phyloP scores from a whole-genome alignment of 1,140 invertebrate species.

The Nymphalis io region DNA sequence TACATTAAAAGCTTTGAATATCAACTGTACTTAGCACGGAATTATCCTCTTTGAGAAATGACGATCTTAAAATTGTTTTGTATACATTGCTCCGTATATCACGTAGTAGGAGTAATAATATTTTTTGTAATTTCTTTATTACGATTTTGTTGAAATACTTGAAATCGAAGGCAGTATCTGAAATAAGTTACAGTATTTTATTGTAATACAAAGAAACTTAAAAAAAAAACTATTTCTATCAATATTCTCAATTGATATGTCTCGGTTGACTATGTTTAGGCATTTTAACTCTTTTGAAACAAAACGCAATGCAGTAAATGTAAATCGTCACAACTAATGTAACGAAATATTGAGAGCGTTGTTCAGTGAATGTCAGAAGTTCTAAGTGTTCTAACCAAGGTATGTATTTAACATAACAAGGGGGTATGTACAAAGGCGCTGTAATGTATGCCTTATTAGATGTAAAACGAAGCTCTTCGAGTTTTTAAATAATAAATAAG shows the following conservation, averaged over 20 bases:
- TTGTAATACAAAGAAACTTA: too few species aligned
- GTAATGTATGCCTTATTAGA: constrained; percentile 49
- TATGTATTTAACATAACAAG: constrained; percentile 68
- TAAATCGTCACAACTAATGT: constrained; percentile 1
- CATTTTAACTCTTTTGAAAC: not conserved
- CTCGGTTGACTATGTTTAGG: too few species aligned
- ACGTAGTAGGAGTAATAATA: not conserved
- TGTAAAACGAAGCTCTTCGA: constrained; percentile 46
- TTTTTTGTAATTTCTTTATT: not conserved
- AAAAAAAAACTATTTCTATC: too few species aligned
- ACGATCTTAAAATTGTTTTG: not conserved
- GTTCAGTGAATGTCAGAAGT: constrained; percentile 4
- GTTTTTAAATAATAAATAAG: constrained; percentile 1
- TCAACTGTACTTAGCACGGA: constrained; percentile 25
- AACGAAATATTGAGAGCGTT: constrained; percentile 11
- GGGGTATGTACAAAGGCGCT: constrained; percentile 47
- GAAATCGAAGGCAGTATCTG: too few species aligned
- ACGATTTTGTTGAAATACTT: not conserved
- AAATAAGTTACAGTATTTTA: too few species aligned
- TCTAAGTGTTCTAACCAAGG: constrained; percentile 31
- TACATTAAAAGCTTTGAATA: constrained; percentile 38
- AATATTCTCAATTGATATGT: too few species aligned
- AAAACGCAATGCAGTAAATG: not conserved
- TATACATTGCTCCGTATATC: not conserved
- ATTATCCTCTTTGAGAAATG: constrained; percentile 20